Evolutionary conservation across 2,888 invertebrate species (phyloP).

Genomic region (Parapristionchus giblindavisi): DNA sequence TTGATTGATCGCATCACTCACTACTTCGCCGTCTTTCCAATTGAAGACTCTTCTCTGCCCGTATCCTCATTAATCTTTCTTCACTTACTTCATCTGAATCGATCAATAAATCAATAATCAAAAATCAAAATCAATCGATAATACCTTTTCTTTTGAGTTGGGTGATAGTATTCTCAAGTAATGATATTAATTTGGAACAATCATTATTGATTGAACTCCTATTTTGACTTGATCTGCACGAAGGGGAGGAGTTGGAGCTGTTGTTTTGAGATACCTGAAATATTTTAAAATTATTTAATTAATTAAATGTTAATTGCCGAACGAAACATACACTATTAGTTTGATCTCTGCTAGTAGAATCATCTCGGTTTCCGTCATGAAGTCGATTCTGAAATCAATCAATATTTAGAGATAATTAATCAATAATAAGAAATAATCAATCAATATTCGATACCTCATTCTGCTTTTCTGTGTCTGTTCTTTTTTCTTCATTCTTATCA

Average conservation of each 20-base stretch:
- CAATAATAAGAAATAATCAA: neutral
- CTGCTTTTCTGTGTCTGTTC: conserved; percentile 13
- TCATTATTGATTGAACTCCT: conserved; percentile 4
- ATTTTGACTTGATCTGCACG: conserved; percentile 12
- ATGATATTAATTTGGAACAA: conserved; percentile 8
- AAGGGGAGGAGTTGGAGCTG: conserved; percentile 19
- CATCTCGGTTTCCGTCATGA: conserved; percentile 3
- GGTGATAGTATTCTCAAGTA: conserved; percentile 13
- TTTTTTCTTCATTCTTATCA: conserved; percentile 9
- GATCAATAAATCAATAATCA: neutral
- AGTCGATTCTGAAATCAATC: neutral
- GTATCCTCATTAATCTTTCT: neutral
- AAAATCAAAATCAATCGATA: neutral
- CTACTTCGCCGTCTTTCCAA: conserved; percentile 26
- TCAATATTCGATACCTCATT: neutral
- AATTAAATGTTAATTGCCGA: neutral
- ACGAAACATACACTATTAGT: conserved; percentile 23
- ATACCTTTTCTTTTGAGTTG: conserved; percentile 28
- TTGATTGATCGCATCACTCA: neutral
- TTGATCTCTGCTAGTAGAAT: conserved; percentile 25
- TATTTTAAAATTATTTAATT: conserved; percentile 4
- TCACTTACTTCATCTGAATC: conserved; percentile 2
- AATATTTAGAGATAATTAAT: neutral
- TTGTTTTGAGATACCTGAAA: conserved; percentile 24
- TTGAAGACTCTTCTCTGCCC: neutral